Conservation (phyloP, 2,797 vertebrate genomes). For the Capromys pilorides region DNA sequence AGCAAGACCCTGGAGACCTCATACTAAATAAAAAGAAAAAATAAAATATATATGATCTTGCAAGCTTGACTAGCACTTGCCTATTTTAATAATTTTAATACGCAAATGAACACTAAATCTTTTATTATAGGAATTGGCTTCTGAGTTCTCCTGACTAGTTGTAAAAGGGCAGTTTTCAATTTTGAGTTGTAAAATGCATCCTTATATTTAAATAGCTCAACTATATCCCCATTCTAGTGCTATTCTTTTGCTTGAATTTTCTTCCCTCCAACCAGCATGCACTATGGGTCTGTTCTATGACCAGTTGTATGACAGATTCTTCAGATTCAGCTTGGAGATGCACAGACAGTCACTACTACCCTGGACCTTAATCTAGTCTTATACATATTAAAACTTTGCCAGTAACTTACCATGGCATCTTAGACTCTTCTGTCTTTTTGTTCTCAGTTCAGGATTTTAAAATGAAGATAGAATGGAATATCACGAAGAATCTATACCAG, state of each 20-base stretch:
- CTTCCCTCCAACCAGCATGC: neutral
- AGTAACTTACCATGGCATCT: neutral
- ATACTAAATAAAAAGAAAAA: too few species aligned
- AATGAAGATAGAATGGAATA: neutral
- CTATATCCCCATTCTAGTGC: neutral
- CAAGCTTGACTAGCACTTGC: neutral
- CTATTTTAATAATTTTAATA: neutral
- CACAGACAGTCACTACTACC: neutral
- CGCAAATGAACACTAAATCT: neutral
- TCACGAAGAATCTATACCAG: too few species aligned
- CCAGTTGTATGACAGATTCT: neutral
- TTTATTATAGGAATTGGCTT: neutral
- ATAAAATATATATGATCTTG: neutral
- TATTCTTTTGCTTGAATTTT: neutral
- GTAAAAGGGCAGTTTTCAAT: neutral
- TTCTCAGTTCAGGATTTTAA: constrained; percentile 2
- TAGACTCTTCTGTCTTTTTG: neutral
- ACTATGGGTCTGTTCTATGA: neutral
- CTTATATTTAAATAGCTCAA: neutral
- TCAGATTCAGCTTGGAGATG: neutral
- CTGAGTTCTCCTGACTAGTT: neutral
- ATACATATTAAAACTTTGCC: neutral
- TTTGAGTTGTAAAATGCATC: neutral
- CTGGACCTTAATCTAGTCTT: neutral
- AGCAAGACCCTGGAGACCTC: too few species aligned